Conservation (phyloP, 2,888 invertebrate species). For the Autographa pulchrina region DNA sequence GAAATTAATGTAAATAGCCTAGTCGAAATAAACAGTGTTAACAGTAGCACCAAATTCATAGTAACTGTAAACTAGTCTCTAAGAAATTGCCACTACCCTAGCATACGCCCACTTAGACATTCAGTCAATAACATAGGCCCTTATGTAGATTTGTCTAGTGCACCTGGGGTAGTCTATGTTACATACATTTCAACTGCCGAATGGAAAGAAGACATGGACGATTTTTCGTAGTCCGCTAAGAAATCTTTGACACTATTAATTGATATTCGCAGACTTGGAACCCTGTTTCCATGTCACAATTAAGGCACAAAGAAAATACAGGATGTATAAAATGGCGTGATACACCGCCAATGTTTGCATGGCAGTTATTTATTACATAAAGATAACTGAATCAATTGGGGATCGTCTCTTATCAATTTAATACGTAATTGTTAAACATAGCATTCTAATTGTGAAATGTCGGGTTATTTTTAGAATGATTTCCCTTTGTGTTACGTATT, state of each 20-base stretch:
- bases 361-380: constrained; percentile 12
- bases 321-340: no score
- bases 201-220: no score
- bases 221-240: neutral
- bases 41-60: no score
- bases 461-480: constrained; percentile 46
- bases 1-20: no score
- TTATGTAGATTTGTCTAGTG: no score
- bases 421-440: constrained; percentile 39
- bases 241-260: neutral
- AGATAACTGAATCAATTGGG: constrained; percentile 39
- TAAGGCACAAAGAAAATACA: neutral
- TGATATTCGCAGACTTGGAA: neutral
- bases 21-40: no score
- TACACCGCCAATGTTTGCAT: neutral
- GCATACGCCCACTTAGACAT: no score
- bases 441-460: constrained; percentile 45
- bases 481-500: constrained; percentile 44
- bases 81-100: no score
- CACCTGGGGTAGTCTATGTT: no score
- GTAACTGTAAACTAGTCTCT: no score
- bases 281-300: neutral
- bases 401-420: constrained; percentile 48
- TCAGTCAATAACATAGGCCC: no score
- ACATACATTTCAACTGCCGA: no score